These are phyloP conservation scores for Calyptommatus sinebrachiatus DNA, from an alignment of 2,113 vertebrate genomes.

Conservation along the genomic window DNA sequence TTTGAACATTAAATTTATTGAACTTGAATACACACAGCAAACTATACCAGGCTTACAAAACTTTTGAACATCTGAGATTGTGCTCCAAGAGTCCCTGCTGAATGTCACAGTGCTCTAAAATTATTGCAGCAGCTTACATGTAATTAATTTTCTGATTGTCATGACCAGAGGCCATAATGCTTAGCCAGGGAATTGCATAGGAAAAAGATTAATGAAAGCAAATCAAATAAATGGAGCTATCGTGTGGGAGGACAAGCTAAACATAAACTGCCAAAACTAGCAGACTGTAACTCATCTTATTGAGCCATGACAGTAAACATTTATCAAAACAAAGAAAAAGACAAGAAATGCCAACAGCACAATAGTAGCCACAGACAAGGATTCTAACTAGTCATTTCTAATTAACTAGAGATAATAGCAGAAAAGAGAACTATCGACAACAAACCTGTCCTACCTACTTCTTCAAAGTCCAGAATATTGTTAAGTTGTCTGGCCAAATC, in stretches of 20 bases:
- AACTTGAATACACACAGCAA: no score
- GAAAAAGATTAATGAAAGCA: slow-evolving; percentile 63
- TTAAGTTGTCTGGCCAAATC: slow-evolving; percentile 46
- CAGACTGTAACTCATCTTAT: slow-evolving; percentile 61
- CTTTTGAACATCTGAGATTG: slow-evolving; percentile 20
- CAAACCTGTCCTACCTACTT: slow-evolving; percentile 35
- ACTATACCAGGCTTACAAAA: neutral
- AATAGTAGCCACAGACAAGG: slow-evolving; percentile 44
- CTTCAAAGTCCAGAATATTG: slow-evolving; percentile 25
- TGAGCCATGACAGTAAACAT: slow-evolving; percentile 68
- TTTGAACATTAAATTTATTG: no score
- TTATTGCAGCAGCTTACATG: slow-evolving; percentile 44
- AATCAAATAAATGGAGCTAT: slow-evolving; percentile 68
- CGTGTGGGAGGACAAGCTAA: slow-evolving; percentile 60
- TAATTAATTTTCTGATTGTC: slow-evolving; percentile 54
- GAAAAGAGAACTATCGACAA: slow-evolving; percentile 9
- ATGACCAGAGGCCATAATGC: slow-evolving; percentile 47
- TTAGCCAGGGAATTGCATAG: slow-evolving; percentile 51
- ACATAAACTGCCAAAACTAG: slow-evolving; percentile 65
- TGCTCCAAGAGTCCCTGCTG: slow-evolving; percentile 35
- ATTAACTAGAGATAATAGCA: slow-evolving; percentile 55
- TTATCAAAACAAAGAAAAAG: slow-evolving; percentile 55
- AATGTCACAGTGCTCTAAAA: slow-evolving; percentile 36
- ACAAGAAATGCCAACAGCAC: slow-evolving; percentile 33
- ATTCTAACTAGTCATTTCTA: slow-evolving; percentile 36